Percentiles rank a stretch among this genome's conserved stretches.
These are phyloP conservation scores for Acleris emargana DNA, from an alignment of 2,888 invertebrate species.

Conservation along the genomic window DNA sequence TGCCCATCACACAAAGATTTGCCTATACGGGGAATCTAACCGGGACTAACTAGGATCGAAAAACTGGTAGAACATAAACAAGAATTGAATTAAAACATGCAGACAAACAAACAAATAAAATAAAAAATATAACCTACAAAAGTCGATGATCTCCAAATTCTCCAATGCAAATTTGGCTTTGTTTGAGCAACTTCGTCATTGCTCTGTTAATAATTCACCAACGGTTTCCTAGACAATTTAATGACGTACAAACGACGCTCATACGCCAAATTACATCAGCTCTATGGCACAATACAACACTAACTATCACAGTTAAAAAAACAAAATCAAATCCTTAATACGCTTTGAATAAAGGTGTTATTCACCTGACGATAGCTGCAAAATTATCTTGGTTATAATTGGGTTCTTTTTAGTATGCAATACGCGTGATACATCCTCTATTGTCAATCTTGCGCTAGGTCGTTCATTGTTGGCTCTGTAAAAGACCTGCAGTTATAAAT, in stretches of 20 bases:
- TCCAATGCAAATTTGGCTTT: too few species aligned
- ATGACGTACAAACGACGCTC: conserved; percentile 19
- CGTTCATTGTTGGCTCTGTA: conserved; percentile 44
- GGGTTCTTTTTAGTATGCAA: conserved; percentile 38
- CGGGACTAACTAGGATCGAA: too few species aligned
- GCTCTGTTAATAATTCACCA: not conserved
- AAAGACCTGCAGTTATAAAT: conserved; percentile 21
- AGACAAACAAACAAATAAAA: too few species aligned
- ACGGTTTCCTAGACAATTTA: conserved; percentile 3
- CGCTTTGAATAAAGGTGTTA: not conserved
- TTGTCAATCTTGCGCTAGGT: conserved; percentile 40
- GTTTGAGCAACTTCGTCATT: not conserved
- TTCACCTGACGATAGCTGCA: not conserved
- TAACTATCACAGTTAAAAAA: not conserved
- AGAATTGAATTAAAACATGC: too few species aligned
- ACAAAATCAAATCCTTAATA: not conserved
- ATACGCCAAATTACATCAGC: conserved; percentile 2
- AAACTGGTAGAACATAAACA: too few species aligned
- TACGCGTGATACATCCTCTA: conserved; percentile 31
- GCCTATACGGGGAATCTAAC: too few species aligned
- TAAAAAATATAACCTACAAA: too few species aligned
- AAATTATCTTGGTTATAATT: conserved; percentile 10
- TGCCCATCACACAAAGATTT: too few species aligned
- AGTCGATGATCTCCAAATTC: too few species aligned
- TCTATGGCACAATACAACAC: not conserved